These are phyloP conservation scores for Cryptoblepharus egeriae DNA, from an alignment of 2,797 vertebrate genomes.

Conservation along the genomic window DNA sequence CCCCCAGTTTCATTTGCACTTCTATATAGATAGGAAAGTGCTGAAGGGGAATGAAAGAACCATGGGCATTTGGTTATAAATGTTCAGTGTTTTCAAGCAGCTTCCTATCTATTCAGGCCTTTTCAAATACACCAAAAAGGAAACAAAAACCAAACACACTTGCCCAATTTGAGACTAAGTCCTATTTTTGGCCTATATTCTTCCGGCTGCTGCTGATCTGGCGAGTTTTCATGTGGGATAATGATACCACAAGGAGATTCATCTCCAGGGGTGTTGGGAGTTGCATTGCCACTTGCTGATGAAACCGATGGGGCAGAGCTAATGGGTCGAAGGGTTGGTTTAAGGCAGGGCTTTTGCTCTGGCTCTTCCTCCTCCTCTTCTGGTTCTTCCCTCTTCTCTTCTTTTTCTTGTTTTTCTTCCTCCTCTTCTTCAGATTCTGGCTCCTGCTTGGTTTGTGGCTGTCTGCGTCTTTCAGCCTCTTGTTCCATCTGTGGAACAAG, in stretches of 20 bases:
- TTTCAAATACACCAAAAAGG: background rate
- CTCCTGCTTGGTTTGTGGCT: conserved; percentile 92
- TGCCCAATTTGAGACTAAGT: conserved; percentile 95
- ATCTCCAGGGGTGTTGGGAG: conserved; percentile 92
- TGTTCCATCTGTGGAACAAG: conserved; percentile 89
- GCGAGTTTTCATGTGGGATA: conserved; percentile 98
- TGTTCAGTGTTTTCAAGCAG: background rate
- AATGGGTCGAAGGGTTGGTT: conserved; percentile 95
- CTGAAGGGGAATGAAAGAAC: background rate
- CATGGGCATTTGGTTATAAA: background rate
- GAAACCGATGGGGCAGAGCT: conserved; percentile 94
- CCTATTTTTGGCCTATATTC: conserved; percentile 96
- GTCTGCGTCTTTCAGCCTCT: conserved; percentile 92
- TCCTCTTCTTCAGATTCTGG: conserved; percentile 91
- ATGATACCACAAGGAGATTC: conserved; percentile 98
- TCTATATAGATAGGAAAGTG: no score
- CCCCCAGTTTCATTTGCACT: no score
- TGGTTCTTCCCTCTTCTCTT: conserved; percentile 85
- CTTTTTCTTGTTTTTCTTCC: conserved; percentile 86
- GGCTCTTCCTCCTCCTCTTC: conserved; percentile 87
- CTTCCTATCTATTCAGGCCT: conserved; percentile 13
- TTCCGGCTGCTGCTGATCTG: conserved; percentile 91
- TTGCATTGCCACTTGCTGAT: conserved; percentile 91
- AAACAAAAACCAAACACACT: conserved; percentile 42
- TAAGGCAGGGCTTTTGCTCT: conserved; percentile 91